A percentile compares a stretch with the other conserved stretches of the same genome.
Conservation (phyloP, 1,140 invertebrate genomes). For the Trichonephila clavipes region DNA sequence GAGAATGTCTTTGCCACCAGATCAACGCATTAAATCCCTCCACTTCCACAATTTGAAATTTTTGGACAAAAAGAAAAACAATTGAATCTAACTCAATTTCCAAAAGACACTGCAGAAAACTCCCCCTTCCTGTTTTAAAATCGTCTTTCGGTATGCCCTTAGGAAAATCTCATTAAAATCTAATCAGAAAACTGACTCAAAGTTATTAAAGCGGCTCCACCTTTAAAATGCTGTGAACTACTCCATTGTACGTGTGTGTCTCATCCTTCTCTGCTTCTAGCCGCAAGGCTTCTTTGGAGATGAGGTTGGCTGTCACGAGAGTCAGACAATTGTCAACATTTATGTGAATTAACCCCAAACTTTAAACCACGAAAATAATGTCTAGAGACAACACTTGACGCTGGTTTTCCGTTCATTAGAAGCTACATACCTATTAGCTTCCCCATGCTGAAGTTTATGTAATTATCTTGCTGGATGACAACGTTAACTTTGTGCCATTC, state of each 20-base stretch:
- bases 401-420: conserved; percentile 25
- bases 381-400: conserved; percentile 15
- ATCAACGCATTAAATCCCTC: background rate
- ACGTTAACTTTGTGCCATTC: conserved; percentile 2
- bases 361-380: conserved; percentile 35
- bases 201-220: conserved; percentile 28
- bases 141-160: background rate
- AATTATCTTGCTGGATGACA: conserved; percentile 34
- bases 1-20: background rate
- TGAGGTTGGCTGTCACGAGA: background rate
- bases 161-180: conserved; percentile 51
- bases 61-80: background rate
- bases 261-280: background rate
- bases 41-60: background rate
- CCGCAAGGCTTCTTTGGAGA: background rate
- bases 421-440: conserved; percentile 6
- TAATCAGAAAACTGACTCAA: conserved; percentile 47
- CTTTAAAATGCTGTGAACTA: conserved; percentile 1
- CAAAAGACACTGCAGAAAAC: background rate
- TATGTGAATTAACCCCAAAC: conserved; percentile 30
- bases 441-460: conserved; percentile 21
- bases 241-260: background rate
- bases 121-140: background rate
- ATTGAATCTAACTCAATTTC: background rate
- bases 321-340: conserved; percentile 28